A percentile compares a stretch with the other conserved stretches of the same genome.
Evolutionary conservation across 2,113 vertebrate genomes (phyloP).

Genomic region (Perca fluviatilis): DNA sequence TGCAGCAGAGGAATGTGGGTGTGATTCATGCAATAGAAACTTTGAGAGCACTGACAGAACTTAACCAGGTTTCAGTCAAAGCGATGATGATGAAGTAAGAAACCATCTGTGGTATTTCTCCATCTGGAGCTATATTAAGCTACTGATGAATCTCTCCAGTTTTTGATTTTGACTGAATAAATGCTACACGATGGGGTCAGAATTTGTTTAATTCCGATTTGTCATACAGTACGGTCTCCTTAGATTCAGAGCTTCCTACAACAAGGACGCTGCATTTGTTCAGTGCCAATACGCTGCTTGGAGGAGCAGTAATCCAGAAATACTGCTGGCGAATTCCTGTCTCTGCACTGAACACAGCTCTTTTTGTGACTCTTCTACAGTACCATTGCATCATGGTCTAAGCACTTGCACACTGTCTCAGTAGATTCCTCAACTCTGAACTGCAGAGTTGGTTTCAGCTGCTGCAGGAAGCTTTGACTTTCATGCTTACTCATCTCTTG

Average conservation of each 20-base stretch:
- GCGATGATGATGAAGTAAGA: too few relatives aligned
- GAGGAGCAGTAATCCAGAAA: constrained; percentile 21
- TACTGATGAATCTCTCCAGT: constrained; percentile 1
- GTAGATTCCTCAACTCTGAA: constrained; percentile 18
- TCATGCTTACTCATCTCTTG: constrained; percentile 8
- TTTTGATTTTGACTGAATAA: constrained; percentile 43
- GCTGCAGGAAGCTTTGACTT: constrained; percentile 23
- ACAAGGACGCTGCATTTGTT: constrained; percentile 15
- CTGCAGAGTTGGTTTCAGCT: constrained; percentile 3
- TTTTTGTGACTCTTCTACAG: constrained; percentile 24
- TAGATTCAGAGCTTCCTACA: constrained; percentile 38
- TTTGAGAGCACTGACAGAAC: not conserved
- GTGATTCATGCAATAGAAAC: constrained; percentile 48
- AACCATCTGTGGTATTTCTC: not conserved
- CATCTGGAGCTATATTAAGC: constrained; percentile 11
- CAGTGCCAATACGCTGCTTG: not conserved
- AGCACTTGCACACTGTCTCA: constrained; percentile 23
- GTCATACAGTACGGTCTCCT: not conserved
- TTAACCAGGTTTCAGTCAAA: constrained; percentile 14
- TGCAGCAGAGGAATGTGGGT: constrained; percentile 42
- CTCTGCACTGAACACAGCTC: constrained; percentile 6
- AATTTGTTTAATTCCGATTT: constrained; percentile 18
- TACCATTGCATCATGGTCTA: constrained; percentile 43
- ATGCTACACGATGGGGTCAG: not conserved
- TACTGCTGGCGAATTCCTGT: constrained; percentile 11